Percentiles rank a stretch among this genome's conserved stretches.
phyloP scores from a whole-genome alignment of 2,888 invertebrate species.

The Heliconius erato region DNA sequence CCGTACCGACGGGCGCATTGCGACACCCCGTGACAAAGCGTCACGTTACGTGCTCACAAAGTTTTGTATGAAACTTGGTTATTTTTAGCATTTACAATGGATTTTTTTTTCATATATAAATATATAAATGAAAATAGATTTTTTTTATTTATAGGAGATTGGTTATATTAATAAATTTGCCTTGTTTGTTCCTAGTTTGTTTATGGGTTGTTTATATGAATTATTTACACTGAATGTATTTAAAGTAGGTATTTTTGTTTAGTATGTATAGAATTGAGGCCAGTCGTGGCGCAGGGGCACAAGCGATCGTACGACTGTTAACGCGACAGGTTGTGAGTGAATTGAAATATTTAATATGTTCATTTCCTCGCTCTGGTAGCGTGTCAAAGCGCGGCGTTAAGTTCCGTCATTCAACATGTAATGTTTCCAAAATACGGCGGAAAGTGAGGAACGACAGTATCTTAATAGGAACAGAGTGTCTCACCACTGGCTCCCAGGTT shows the following conservation, averaged over 20 bases:
- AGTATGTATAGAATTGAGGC: not conserved
- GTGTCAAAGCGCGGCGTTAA: no score
- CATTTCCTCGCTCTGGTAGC: no score
- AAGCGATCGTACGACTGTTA: no score
- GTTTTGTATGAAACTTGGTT: conserved; percentile 7
- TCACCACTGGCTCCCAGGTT: no score
- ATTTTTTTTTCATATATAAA: not conserved
- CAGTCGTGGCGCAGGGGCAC: no score
- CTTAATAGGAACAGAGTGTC: no score
- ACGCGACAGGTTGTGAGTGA: no score
- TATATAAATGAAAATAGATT: not conserved
- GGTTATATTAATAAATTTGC: conserved; percentile 1
- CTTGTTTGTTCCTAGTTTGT: not conserved
- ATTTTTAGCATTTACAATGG: conserved; percentile 12
- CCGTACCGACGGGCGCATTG: conserved; percentile 44
- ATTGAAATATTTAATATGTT: no score
- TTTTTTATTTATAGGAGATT: not conserved
- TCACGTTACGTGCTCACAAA: conserved; percentile 35
- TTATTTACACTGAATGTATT: not conserved
- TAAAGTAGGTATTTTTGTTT: not conserved
- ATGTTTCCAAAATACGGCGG: no score
- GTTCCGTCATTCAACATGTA: no score
- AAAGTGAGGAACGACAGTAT: no score
- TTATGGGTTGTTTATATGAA: no score
- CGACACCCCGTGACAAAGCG: conserved; percentile 41